Base-by-base conservation (phyloP, 2,113 vertebrate species). In the Ictidomys tridecemlineatus region DNA sequence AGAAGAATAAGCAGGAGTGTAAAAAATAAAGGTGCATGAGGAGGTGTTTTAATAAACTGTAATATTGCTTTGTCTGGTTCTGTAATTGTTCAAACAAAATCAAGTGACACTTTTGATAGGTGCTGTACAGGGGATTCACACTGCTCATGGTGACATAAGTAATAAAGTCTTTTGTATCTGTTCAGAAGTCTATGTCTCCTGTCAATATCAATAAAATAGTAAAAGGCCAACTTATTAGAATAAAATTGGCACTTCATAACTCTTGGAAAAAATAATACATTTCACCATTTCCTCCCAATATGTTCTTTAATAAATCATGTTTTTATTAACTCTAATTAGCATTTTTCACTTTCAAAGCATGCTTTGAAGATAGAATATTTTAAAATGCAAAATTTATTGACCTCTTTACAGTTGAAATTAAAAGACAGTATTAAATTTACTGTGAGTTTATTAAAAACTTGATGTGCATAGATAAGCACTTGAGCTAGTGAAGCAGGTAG, bases 381-480 rank as follows among this genome's bases (percentile, higher is more conserved):
- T 90, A 91, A 94, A 94, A 88, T 76, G 22, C 10, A 88, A 95
- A 94, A 34, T 72, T 9, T 73, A 45, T 87, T 92, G 70, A 85
- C 89, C n/a, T 73, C 58, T 83, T 93, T 95, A 82, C 20, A 70
- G 58, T 22, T 82, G 30, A 85, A 91, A 85, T 92, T 85, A 80
- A 86, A 87, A 95, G 91, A 84, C 77, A 77, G 20, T 69, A 88
- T 93, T 82, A 77, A 93, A 96, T 91, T 89, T 63, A 83, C 67
- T 91, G 34, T 63, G 61, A 84, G 72, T 89, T 88, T 93, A 85
- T 97, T 94, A 97, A 94, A 63, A 85, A 69, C 8, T 73, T 67
- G 92, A 89, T 91, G 16, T 93, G 79, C 2, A 4, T 63, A 89
- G 69, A 76, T 72, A 93, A 93, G 70, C 22, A 73, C 32, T 95